Conservation (phyloP, 2,888 invertebrate species). For the Ormyrus nitidulus region DNA sequence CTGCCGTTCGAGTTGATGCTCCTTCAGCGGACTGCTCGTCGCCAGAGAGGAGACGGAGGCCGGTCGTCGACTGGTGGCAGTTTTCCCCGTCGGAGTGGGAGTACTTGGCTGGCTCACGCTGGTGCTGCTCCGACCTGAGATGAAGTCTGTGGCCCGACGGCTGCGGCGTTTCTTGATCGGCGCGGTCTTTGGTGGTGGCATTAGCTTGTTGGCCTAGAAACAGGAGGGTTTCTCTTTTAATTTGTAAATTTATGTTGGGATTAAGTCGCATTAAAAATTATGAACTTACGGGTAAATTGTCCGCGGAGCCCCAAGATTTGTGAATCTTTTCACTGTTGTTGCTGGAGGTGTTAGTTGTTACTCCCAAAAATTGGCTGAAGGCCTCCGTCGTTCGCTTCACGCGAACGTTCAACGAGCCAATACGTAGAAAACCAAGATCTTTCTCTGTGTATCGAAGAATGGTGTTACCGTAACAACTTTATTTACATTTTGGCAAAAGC, state of each 20-base stretch:
- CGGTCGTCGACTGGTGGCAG: conserved; percentile 64
- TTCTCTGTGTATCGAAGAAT: conserved; percentile 80
- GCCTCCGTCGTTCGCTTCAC: conserved; percentile 95
- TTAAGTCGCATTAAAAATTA: background rate
- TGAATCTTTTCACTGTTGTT: conserved; percentile 84
- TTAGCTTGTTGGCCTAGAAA: conserved; percentile 76
- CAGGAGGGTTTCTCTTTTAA: background rate
- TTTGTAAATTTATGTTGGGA: background rate
- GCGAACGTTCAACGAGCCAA: conserved; percentile 93
- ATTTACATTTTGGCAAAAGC: no score
- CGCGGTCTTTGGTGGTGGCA: conserved; percentile 86
- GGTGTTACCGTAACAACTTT: background rate
- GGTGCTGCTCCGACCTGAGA: conserved; percentile 1
- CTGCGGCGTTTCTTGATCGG: conserved; percentile 83
- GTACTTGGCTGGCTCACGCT: conserved; percentile 67
- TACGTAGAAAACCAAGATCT: conserved; percentile 92
- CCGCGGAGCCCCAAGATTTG: conserved; percentile 93
- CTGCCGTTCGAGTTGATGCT: conserved; percentile 9
- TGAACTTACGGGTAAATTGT: conserved; percentile 83
- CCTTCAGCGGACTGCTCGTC: conserved; percentile 4
- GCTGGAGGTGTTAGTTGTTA: conserved; percentile 77
- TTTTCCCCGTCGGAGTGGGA: conserved; percentile 67
- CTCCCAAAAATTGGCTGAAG: conserved; percentile 92
- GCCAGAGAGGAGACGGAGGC: conserved; percentile 68
- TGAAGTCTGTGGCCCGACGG: conserved; percentile 77